phyloP scores from a whole-genome alignment of 2,797 vertebrate species.

The Mallotus villosus region DNA sequence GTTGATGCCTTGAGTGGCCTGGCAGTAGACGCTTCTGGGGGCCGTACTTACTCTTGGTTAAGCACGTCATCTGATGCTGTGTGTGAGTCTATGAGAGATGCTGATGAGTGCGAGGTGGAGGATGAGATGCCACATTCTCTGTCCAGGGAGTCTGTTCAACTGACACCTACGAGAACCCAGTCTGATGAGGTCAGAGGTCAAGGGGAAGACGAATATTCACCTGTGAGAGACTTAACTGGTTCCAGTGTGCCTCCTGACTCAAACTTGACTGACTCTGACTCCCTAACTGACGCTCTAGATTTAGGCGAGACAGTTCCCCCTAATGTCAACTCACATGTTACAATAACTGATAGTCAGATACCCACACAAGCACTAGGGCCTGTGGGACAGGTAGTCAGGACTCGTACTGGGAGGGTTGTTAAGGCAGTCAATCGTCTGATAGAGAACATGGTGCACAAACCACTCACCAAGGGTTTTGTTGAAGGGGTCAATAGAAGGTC shows the following conservation, averaged over 20 bases:
- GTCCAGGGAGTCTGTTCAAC: neutral
- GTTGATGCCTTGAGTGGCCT: neutral
- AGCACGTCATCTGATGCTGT: neutral
- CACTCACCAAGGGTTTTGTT: no score
- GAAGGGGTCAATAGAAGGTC: no score
- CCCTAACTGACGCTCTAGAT: neutral
- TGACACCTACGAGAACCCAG: neutral
- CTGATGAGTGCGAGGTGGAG: neutral
- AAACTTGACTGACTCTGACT: neutral
- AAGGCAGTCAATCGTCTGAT: conserved; percentile 20
- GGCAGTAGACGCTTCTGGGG: conserved; percentile 16
- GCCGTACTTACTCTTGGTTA: conserved; percentile 8
- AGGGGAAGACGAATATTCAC: neutral
- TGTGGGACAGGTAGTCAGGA: neutral
- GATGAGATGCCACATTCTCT: neutral
- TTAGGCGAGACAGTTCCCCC: neutral
- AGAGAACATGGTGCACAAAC: no score
- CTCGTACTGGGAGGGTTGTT: conserved; percentile 14
- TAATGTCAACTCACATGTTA: neutral
- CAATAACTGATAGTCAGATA: neutral
- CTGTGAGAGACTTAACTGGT: neutral
- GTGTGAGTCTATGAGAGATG: neutral
- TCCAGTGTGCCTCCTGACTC: neutral
- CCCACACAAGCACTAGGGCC: conserved; percentile 1
- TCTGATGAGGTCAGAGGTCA: neutral